Evolutionary conservation across 2,797 vertebrate genomes (phyloP).

Genomic region (Rhinophrynus dorsalis): DNA sequence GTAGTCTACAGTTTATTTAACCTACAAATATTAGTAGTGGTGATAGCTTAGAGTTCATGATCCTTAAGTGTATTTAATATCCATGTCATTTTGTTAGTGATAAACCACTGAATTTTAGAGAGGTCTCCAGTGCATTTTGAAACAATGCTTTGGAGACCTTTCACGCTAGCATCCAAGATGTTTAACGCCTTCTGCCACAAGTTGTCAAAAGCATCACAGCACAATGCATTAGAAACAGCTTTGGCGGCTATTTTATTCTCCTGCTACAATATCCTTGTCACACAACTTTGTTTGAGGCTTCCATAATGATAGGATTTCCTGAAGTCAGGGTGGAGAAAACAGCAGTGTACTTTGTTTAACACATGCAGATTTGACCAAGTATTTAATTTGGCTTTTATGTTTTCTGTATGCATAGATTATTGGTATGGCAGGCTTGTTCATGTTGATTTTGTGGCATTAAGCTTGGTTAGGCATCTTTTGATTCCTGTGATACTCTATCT

Average conservation of each 20-base stretch:
- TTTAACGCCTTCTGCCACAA: too few relatives aligned
- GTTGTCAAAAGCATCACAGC: too few relatives aligned
- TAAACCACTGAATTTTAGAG: too few relatives aligned
- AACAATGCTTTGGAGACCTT: too few relatives aligned
- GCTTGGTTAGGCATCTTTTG: constrained; percentile 44
- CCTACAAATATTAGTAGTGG: too few relatives aligned
- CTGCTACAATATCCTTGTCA: background rate
- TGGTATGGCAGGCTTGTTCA: constrained; percentile 32
- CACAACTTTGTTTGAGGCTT: constrained; percentile 4
- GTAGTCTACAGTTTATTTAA: too few relatives aligned
- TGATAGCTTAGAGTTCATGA: too few relatives aligned
- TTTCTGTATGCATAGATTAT: constrained; percentile 37
- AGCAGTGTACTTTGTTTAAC: constrained; percentile 37
- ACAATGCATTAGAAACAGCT: background rate
- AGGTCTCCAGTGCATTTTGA: too few relatives aligned
- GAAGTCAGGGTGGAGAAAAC: constrained; percentile 25
- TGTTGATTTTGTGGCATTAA: constrained; percentile 46
- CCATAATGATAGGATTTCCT: constrained; percentile 47
- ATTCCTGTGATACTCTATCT: constrained; percentile 45
- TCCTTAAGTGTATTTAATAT: too few relatives aligned
- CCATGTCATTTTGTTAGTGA: too few relatives aligned
- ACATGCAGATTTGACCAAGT: constrained; percentile 35
- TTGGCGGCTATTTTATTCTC: background rate
- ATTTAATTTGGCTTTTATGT: constrained; percentile 42
- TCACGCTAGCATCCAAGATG: too few relatives aligned